phyloP scores from a whole-genome alignment of 2,113 vertebrate genomes.

The Cavia aperea region DNA sequence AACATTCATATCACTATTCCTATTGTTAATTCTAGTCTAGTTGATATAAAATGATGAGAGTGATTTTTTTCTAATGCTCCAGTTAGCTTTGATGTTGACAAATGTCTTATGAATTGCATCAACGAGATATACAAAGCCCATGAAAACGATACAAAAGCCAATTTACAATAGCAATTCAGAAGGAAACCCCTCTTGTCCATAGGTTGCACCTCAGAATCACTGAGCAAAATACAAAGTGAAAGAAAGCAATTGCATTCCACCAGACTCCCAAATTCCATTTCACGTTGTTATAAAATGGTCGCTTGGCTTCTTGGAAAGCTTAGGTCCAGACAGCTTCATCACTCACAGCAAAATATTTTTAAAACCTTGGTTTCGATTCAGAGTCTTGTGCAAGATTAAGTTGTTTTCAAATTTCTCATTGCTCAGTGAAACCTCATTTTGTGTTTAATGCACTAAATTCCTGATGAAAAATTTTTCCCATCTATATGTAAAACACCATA shows the following conservation, averaged over 20 bases:
- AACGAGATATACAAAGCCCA: conserved; percentile 29
- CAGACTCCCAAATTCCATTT: conserved; percentile 39
- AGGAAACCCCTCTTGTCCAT: conserved; percentile 18
- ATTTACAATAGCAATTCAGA: conserved; percentile 31
- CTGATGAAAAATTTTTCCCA: not conserved
- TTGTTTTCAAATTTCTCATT: conserved; percentile 43
- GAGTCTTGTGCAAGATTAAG: conserved; percentile 34
- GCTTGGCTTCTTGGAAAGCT: conserved; percentile 57
- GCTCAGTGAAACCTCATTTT: conserved; percentile 20
- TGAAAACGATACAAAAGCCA: conserved; percentile 37
- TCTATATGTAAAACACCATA: conserved; percentile 20
- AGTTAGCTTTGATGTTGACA: conserved; percentile 30
- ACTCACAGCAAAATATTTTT: conserved; percentile 48
- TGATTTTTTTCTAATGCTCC: conserved; percentile 42
- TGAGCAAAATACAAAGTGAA: conserved; percentile 54
- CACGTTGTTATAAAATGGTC: conserved; percentile 51
- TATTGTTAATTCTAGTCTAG: conserved; percentile 28
- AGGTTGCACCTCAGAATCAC: conserved; percentile 34
- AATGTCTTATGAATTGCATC: conserved; percentile 21
- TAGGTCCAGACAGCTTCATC: conserved; percentile 54
- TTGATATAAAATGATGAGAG: conserved; percentile 14
- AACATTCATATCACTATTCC: conserved; percentile 12
- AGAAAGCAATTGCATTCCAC: conserved; percentile 57
- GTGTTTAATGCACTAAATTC: conserved; percentile 30
- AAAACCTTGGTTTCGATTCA: conserved; percentile 58